phyloP scores from a whole-genome alignment of 1,140 invertebrate species.

The Stratiolaelaps scimitus region DNA sequence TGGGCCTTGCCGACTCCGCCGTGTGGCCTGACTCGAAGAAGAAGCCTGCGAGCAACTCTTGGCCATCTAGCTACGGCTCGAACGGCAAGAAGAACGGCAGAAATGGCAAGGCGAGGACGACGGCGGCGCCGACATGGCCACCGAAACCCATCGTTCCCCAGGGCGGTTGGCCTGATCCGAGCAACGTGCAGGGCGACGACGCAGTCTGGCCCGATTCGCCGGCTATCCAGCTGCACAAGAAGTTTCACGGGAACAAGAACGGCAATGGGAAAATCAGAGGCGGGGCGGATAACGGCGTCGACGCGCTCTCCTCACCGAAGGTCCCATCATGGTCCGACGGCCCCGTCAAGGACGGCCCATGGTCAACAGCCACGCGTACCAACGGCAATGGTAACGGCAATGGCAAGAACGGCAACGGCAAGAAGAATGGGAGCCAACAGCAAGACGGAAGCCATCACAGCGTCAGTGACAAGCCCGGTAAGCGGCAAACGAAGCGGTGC shows the following conservation, averaged over 20 bases:
- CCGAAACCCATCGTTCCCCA: conserved; percentile 10
- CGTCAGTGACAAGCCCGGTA: conserved; percentile 7
- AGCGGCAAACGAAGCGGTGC: too few relatives aligned
- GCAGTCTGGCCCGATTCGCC: conserved; percentile 1
- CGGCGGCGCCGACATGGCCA: not conserved
- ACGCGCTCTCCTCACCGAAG: not conserved
- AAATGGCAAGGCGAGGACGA: not conserved
- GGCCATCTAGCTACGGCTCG: not conserved
- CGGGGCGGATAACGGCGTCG: not conserved
- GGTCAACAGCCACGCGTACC: not conserved
- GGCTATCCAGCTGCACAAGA: not conserved
- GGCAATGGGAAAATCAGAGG: too few relatives aligned
- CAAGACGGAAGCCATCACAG: not conserved
- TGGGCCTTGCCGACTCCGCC: not conserved
- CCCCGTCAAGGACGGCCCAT: not conserved
- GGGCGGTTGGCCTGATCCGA: not conserved
- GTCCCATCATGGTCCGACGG: conserved; percentile 1
- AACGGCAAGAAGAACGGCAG: conserved; percentile 3
- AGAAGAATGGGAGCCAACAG: not conserved
- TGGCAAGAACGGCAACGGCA: conserved; percentile 7
- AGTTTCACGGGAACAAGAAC: conserved; percentile 1
- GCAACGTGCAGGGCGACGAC: not conserved
- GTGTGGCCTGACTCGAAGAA: conserved; percentile 14
- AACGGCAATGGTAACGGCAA: not conserved
- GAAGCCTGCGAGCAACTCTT: not conserved